Evolutionary conservation across 2,113 vertebrate species (phyloP).

Genomic region (Arvicanthis niloticus): DNA sequence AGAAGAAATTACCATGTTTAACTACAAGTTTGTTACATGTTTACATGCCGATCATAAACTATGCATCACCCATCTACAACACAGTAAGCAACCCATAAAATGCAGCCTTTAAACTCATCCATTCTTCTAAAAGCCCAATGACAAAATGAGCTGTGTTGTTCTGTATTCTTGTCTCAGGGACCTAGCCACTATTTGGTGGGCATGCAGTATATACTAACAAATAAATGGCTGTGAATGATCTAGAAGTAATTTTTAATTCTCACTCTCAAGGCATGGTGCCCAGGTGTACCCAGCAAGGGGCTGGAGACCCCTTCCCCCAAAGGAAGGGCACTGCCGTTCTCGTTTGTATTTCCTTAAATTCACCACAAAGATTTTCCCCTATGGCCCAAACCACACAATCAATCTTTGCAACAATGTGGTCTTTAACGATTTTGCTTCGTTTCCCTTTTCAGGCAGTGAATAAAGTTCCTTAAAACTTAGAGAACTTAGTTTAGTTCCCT

Average conservation of each 20-base stretch:
- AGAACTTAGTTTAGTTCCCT: constrained; percentile 60
- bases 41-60: constrained; percentile 3
- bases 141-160: neutral
- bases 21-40: neutral
- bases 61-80: neutral
- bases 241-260: constrained; percentile 38
- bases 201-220: neutral
- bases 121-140: neutral
- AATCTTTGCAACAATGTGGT: constrained; percentile 75
- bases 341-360: constrained; percentile 81
- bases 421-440: constrained; percentile 74
- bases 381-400: constrained; percentile 75
- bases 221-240: neutral
- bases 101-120: neutral
- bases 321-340: constrained; percentile 74
- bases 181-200: neutral
- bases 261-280: neutral
- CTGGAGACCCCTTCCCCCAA: constrained; percentile 42
- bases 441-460: constrained; percentile 61
- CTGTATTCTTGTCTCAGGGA: neutral
- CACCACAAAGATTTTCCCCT: constrained; percentile 73
- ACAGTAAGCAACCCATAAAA: neutral
- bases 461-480: constrained; percentile 72
- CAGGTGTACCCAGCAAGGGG: constrained; percentile 11
- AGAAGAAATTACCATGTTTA: constrained; percentile 3